Evolutionary conservation across 1,140 invertebrate species (phyloP), one percentile per base, ranked within the genome.

Genomic region (Harlomillsia oculata): DNA sequence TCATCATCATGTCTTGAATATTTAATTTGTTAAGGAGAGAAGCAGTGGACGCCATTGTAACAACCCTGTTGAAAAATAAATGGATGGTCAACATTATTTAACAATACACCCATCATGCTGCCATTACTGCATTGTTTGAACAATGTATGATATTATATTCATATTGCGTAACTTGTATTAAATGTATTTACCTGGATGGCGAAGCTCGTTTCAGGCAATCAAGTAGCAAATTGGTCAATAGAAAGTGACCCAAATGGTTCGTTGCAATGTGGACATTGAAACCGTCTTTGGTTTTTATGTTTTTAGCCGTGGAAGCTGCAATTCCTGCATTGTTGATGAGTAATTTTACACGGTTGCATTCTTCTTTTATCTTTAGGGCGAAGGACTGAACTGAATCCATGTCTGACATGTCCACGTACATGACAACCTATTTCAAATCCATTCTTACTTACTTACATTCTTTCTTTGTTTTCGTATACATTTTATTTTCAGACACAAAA

Each of bases 251-350:
- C 18, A 71, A 56, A 58, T 71, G 63, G 60, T 71, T 72, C 0
- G 68, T 62, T 21, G 54, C 65, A 55, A 72, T 69, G 36, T 71
- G 69, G 26, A 87, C 75, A 39, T 62, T 52, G 28, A 54, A 62
- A 1, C 56, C 56, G 28, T 54, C 37, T 6, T 40, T 46, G 9
- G 51, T 59, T n/a, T n/a, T n/a, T n/a, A n/a, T n/a, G 39, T 26
- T 36, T 37, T 13, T 34, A 14, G 87, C 82, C 5, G 87, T 78
- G 40, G 76, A 75, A 2, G 82, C 83, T 57, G 78, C 77, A 5
- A 41, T 1, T 16, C 55, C 55, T 3, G 55, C 55, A 43, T 56
- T 56, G 13, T 49, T 51, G 11, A 56, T 49, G 1, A 56, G 26
- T 9, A 56, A 50, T 11, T 56, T 26, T 2, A 58, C 29, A n/a